These are phyloP conservation scores for Solenodon paradoxus DNA, from an alignment of 2,113 vertebrate species.

Conservation along the genomic window DNA sequence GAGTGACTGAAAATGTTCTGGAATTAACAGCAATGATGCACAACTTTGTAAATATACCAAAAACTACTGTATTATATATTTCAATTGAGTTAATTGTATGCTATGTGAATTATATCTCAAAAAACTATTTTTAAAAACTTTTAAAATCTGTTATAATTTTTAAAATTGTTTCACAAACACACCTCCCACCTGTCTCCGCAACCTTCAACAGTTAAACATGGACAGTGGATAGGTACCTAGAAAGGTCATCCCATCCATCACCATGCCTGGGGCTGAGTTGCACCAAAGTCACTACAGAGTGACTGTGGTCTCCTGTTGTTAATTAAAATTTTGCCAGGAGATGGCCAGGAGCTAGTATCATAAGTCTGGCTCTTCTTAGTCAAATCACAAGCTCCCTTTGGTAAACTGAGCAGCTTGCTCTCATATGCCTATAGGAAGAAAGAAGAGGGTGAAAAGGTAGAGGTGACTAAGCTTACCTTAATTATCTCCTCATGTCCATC, in stretches of 20 bases:
- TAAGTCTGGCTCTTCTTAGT: background rate
- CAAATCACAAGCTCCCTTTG: background rate
- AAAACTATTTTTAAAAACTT: background rate
- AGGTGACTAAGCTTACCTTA: conserved; percentile 83
- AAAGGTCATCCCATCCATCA: background rate
- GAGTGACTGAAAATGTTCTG: background rate
- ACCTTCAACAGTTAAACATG: background rate
- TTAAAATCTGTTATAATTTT: background rate
- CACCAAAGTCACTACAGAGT: background rate
- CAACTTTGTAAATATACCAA: background rate
- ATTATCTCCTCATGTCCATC: conserved; percentile 93
- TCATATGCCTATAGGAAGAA: background rate
- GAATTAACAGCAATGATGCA: background rate
- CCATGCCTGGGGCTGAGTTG: rapidly evolving
- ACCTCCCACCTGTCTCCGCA: background rate
- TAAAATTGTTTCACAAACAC: background rate
- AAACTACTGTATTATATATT: background rate
- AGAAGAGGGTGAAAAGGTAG: too few relatives aligned
- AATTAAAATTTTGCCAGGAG: background rate
- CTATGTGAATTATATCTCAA: background rate
- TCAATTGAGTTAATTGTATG: background rate
- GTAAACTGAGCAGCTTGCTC: background rate
- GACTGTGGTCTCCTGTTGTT: background rate
- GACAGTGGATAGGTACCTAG: background rate
- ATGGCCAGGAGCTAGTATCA: background rate